These are phyloP conservation scores for Edolisoma coerulescens DNA, from an alignment of 2,113 vertebrate genomes.

Conservation along the genomic window DNA sequence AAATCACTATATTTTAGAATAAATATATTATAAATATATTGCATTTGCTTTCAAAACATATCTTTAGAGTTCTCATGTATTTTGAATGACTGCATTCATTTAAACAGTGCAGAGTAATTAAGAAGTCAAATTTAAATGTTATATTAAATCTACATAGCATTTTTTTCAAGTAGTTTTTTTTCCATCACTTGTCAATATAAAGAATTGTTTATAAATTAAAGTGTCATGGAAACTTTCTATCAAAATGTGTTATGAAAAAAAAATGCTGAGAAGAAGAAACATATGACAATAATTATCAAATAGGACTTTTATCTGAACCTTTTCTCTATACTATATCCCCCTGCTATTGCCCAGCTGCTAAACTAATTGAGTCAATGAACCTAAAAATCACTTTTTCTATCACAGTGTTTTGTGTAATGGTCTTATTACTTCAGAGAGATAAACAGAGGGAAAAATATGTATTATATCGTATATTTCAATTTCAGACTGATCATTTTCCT, in stretches of 20 bases:
- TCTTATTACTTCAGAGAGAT: background rate
- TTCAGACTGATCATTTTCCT: background rate
- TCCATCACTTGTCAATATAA: background rate
- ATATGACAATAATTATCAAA: background rate
- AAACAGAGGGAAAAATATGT: background rate
- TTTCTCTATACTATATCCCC: fast-evolving
- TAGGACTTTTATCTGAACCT: background rate
- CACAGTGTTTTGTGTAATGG: background rate
- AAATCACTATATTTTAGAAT: background rate
- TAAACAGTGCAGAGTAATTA: background rate
- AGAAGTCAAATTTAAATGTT: background rate
- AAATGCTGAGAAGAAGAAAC: background rate
- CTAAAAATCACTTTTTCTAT: background rate
- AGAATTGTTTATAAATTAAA: background rate
- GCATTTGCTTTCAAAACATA: background rate
- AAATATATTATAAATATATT: background rate
- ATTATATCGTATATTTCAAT: background rate
- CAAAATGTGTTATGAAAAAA: background rate
- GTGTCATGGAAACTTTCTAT: background rate
- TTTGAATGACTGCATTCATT: background rate
- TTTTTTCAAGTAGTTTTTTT: background rate
- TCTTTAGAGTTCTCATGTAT: background rate
- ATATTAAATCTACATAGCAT: background rate
- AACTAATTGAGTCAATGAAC: background rate
- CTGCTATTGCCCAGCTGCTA: background rate